phyloP scores from a whole-genome alignment of 2,888 invertebrate species.

The Lithophane semibrunnea region DNA sequence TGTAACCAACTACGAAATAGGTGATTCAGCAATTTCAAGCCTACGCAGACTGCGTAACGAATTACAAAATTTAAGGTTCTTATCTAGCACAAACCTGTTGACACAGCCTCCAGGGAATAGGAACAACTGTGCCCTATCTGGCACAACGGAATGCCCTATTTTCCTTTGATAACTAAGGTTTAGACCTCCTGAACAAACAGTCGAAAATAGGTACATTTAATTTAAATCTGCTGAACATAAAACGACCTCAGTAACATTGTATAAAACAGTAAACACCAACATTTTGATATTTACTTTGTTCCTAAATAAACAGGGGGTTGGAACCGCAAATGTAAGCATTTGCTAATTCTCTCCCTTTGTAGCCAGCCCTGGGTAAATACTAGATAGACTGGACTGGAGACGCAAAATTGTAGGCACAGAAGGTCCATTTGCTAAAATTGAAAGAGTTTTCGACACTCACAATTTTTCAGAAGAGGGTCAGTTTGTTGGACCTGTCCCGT shows the following conservation, averaged over 20 bases:
- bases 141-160: constrained; percentile 24
- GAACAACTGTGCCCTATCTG: neutral
- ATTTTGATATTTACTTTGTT: constrained; percentile 23
- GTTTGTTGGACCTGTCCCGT: too few species aligned
- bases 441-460: neutral
- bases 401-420: constrained; percentile 4
- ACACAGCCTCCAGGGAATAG: constrained; percentile 12
- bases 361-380: constrained; percentile 43
- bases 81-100: constrained; percentile 39
- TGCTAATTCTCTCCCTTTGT: constrained; percentile 20
- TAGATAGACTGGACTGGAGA: neutral
- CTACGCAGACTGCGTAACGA: neutral
- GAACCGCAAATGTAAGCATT: constrained; percentile 33
- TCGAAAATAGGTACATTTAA: constrained; percentile 3
- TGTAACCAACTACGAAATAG: too few species aligned
- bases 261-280: neutral
- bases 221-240: constrained; percentile 42
- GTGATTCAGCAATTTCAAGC: too few species aligned
- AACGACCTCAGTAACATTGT: constrained; percentile 28
- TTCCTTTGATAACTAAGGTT: constrained; percentile 8
- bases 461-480: neutral
- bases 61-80: constrained; percentile 12
- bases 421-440: neutral
- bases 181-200: constrained; percentile 39
- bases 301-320: constrained; percentile 45